These are phyloP conservation scores for Drosophila subobscura DNA, from an alignment of 1,140 invertebrate species.

Conservation along the genomic window DNA sequence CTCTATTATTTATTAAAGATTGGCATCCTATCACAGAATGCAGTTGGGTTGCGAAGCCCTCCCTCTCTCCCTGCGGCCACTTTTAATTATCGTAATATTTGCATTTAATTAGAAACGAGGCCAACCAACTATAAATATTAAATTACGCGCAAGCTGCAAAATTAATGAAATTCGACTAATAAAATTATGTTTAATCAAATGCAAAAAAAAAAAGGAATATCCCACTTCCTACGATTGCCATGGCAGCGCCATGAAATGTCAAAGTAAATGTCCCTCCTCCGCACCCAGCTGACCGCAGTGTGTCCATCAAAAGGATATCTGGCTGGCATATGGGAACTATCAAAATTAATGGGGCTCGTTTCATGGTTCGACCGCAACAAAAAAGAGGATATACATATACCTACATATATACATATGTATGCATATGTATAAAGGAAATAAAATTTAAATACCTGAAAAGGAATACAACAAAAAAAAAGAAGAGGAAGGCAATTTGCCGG, in stretches of 20 bases:
- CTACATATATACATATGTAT: neutral
- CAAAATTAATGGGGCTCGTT: slow-evolving; percentile 73
- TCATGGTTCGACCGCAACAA: slow-evolving; percentile 48
- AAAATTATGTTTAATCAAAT: slow-evolving; percentile 76
- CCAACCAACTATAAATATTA: slow-evolving; percentile 78
- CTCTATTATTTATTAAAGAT: no score
- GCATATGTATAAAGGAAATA: slow-evolving; percentile 42
- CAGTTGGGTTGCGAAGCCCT: no score
- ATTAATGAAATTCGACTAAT: slow-evolving; percentile 79
- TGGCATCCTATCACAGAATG: neutral
- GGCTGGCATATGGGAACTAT: slow-evolving; percentile 67
- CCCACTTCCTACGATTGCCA: slow-evolving; percentile 25
- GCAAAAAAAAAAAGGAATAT: slow-evolving; percentile 26
- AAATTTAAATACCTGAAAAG: slow-evolving; percentile 71
- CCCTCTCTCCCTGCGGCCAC: no score
- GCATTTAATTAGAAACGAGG: slow-evolving; percentile 76
- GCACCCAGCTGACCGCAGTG: slow-evolving; percentile 10
- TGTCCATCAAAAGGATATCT: slow-evolving; percentile 69
- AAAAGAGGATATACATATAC: slow-evolving; percentile 1
- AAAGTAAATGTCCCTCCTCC: slow-evolving; percentile 45
- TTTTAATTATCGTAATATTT: slow-evolving; percentile 76
- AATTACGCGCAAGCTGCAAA: slow-evolving; percentile 68
- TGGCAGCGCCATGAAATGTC: slow-evolving; percentile 54
- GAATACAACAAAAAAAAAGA: slow-evolving; percentile 16
- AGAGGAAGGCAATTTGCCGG: slow-evolving; percentile 18